A percentile compares a stretch with the other conserved stretches of the same genome.
Conservation (phyloP, 2,888 invertebrate genomes). For the Ectemnius cavifrons region DNA sequence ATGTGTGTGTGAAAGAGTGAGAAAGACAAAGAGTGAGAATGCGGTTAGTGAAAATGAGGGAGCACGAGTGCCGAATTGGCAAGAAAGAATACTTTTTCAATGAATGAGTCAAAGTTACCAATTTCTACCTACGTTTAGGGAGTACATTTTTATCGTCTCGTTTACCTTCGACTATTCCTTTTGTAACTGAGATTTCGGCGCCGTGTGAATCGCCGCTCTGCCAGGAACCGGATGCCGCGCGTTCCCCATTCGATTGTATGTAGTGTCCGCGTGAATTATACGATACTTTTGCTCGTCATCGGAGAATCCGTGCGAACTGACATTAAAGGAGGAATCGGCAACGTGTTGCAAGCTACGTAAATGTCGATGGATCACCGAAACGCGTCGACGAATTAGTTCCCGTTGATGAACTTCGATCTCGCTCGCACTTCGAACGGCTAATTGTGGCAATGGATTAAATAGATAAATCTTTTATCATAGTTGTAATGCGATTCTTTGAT, state of each 20-base stretch:
- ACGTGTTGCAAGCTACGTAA: too few species aligned
- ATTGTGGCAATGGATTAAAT: too few species aligned
- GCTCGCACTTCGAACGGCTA: too few species aligned
- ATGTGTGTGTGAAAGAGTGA: slow-evolving; percentile 20
- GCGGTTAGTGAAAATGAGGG: slow-evolving; percentile 27
- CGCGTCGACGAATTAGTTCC: too few species aligned
- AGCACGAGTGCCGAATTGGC: slow-evolving; percentile 50
- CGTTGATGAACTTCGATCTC: too few species aligned
- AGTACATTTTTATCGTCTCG: slow-evolving; percentile 74
- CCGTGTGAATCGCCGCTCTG: slow-evolving; percentile 67
- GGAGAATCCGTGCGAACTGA: background rate
- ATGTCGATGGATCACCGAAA: background rate
- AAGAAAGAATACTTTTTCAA: slow-evolving; percentile 71
- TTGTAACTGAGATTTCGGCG: slow-evolving; percentile 76
- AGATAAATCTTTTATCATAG: too few species aligned
- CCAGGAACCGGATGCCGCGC: slow-evolving; percentile 56
- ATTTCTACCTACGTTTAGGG: slow-evolving; percentile 76
- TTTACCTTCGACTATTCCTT: slow-evolving; percentile 76
- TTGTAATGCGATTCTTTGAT: too few species aligned
- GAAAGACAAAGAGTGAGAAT: slow-evolving; percentile 39
- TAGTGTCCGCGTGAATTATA: slow-evolving; percentile 24
- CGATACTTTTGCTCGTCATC: slow-evolving; percentile 31
- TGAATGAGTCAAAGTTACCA: slow-evolving; percentile 78
- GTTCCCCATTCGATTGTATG: slow-evolving; percentile 32
- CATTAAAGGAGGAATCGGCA: background rate